Evolutionary conservation across 2,113 vertebrate genomes (phyloP).

Genomic region (Chlorodrepanis virens): DNA sequence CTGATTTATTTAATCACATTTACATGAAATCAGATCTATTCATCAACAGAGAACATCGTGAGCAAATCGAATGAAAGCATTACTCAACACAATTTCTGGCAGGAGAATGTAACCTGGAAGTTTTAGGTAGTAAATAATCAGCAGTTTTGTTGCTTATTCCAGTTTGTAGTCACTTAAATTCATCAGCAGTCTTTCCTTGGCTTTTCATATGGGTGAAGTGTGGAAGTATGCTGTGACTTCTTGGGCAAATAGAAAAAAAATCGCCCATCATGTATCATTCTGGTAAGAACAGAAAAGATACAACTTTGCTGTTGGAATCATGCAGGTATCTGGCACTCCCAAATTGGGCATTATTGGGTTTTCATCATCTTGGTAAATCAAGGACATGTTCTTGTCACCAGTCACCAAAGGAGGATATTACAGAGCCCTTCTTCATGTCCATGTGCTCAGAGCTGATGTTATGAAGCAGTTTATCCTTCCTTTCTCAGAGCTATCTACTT

Average conservation of each 20-base stretch:
- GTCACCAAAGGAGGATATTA: background rate
- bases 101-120: background rate
- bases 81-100: background rate
- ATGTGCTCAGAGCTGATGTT: background rate
- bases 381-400: background rate
- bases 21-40: slow-evolving; percentile 22
- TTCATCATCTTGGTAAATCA: background rate
- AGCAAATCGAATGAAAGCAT: background rate
- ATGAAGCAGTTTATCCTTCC: slow-evolving; percentile 12
- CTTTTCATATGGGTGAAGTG: background rate
- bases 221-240: background rate
- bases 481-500: slow-evolving; percentile 26
- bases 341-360: background rate
- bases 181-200: background rate
- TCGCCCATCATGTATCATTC: background rate
- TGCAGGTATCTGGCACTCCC: background rate
- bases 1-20: slow-evolving; percentile 52
- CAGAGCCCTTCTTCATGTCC: background rate
- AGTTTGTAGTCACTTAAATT: background rate
- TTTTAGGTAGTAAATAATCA: background rate
- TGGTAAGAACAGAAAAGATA: background rate
- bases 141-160: background rate
- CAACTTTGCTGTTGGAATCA: background rate
- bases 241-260: background rate
- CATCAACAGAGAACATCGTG: background rate